These are phyloP conservation scores for Mus spretus DNA, from an alignment of 2,797 vertebrate genomes.

Conservation along the genomic window DNA sequence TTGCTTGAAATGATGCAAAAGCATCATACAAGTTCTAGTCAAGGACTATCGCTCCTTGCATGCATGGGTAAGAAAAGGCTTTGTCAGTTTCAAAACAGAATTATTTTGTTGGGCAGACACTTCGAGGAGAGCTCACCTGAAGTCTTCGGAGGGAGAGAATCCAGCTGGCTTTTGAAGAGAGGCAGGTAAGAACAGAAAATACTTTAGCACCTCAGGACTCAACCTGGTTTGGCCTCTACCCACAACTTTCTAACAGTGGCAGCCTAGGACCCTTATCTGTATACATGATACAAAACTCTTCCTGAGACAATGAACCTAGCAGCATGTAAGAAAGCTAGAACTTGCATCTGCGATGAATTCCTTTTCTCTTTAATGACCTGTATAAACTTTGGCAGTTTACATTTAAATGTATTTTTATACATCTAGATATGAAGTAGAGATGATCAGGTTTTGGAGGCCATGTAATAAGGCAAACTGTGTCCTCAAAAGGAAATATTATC, in stretches of 20 bases:
- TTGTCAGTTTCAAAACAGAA: constrained; percentile 31
- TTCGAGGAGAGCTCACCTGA: background rate
- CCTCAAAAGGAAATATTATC: background rate
- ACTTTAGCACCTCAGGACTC: background rate
- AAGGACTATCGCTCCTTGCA: background rate
- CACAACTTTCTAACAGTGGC: background rate
- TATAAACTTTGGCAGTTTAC: background rate
- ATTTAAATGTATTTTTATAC: background rate
- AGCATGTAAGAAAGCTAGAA: background rate
- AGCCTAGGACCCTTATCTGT: background rate
- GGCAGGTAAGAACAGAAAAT: background rate
- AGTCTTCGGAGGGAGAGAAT: background rate
- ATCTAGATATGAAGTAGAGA: background rate
- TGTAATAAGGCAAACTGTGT: background rate
- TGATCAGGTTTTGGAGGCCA: background rate
- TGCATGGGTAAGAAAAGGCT: constrained; percentile 21
- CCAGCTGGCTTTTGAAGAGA: background rate
- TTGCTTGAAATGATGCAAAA: constrained; percentile 13
- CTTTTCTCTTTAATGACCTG: background rate
- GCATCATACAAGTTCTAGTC: background rate
- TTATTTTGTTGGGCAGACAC: constrained; percentile 8
- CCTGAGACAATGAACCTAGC: background rate
- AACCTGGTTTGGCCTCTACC: background rate
- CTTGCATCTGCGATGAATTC: background rate
- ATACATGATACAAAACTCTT: background rate